Conservation (phyloP, 1,140 invertebrate species). For the Megathymus violae region DNA sequence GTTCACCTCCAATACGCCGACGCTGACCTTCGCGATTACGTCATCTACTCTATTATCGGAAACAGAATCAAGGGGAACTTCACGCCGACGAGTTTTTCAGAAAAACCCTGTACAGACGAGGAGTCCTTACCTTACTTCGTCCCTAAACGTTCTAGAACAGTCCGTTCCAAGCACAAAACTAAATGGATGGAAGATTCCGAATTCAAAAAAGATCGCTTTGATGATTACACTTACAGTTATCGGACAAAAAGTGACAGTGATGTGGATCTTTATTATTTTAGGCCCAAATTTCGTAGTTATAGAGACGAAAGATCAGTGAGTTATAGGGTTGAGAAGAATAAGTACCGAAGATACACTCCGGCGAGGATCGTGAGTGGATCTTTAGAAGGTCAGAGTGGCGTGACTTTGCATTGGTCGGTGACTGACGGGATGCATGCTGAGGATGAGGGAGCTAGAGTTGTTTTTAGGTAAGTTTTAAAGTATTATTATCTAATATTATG, state of each 20-base stretch:
- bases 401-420: slow-evolving; percentile 68
- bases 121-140: slow-evolving; percentile 66
- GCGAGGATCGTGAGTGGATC: slow-evolving; percentile 66
- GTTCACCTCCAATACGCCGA: slow-evolving; percentile 68
- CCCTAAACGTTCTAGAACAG: slow-evolving; percentile 58
- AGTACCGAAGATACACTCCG: slow-evolving; percentile 59
- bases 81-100: slow-evolving; percentile 64
- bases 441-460: slow-evolving; percentile 65
- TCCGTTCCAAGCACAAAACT: slow-evolving; percentile 57
- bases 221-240: slow-evolving; percentile 39
- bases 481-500: too few relatives aligned
- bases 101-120: slow-evolving; percentile 62
- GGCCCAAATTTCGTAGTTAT: slow-evolving; percentile 55
- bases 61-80: slow-evolving; percentile 69
- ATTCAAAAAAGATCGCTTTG: slow-evolving; percentile 31
- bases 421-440: slow-evolving; percentile 61
- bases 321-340: slow-evolving; percentile 44
- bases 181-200: slow-evolving; percentile 41
- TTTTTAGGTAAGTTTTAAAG: slow-evolving; percentile 81
- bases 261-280: slow-evolving; percentile 65
- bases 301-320: slow-evolving; percentile 56
- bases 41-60: slow-evolving; percentile 64
- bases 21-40: slow-evolving; percentile 62
- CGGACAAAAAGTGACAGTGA: slow-evolving; percentile 58
- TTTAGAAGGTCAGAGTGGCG: slow-evolving; percentile 49